Percentiles rank a stretch among this genome's conserved stretches.
Evolutionary conservation across 2,888 invertebrate species (phyloP).

Genomic region (Nomada hirtipes): DNA sequence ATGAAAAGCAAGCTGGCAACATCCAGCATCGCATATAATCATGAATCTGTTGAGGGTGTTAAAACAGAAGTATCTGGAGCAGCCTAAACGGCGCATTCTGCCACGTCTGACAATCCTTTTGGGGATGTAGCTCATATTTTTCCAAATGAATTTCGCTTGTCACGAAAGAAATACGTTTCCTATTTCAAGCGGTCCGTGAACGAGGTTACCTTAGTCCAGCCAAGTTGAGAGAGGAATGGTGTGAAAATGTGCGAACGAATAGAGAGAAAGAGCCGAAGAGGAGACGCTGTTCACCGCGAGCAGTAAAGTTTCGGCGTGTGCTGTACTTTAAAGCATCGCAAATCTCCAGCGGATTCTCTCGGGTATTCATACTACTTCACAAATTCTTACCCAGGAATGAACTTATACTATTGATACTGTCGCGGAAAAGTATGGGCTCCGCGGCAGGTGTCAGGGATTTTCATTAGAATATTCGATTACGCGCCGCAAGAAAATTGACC

Average conservation of each 20-base stretch:
- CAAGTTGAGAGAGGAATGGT: conserved; percentile 12
- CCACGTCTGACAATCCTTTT: conserved; percentile 39
- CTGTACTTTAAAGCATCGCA: conserved; percentile 74
- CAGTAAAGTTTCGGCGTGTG: conserved; percentile 70
- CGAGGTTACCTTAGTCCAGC: conserved; percentile 49
- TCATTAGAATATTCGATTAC: not conserved
- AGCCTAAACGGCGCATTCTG: conserved; percentile 40
- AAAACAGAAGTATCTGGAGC: not conserved
- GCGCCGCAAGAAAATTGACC: not conserved
- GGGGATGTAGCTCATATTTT: conserved; percentile 62
- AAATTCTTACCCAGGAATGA: conserved; percentile 26
- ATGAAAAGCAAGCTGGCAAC: not conserved
- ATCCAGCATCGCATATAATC: not conserved
- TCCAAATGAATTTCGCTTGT: conserved; percentile 67
- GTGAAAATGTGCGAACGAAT: conserved; percentile 43
- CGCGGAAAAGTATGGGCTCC: conserved; percentile 3
- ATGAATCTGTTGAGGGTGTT: conserved; percentile 14
- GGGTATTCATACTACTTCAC: conserved; percentile 25
- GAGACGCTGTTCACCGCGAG: conserved; percentile 42
- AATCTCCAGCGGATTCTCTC: conserved; percentile 62
- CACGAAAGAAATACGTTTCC: conserved; percentile 62
- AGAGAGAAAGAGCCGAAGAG: conserved; percentile 31
- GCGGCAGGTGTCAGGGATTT: not conserved
- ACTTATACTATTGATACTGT: conserved; percentile 35
- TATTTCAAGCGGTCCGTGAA: conserved; percentile 58